Percentiles rank a stretch among this genome's conserved stretches.
Evolutionary conservation across 2,888 invertebrate species (phyloP).

Genomic region (Hermaeophaga mercurialis): DNA sequence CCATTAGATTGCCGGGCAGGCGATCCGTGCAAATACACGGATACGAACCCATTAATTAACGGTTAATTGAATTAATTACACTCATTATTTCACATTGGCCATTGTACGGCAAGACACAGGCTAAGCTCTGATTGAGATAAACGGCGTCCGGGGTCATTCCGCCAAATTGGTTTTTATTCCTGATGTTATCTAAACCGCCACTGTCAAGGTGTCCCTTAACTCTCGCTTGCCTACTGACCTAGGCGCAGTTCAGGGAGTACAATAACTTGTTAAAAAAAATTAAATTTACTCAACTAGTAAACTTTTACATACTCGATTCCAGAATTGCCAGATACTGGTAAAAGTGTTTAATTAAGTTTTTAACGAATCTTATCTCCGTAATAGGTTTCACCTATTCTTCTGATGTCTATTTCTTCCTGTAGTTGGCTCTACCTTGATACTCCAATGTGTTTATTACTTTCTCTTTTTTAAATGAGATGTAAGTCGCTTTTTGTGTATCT

Average conservation of each 20-base stretch:
- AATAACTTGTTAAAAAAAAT: no score
- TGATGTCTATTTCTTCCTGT: no score
- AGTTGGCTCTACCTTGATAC: no score
- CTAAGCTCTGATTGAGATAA: conserved; percentile 59
- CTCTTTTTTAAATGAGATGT: no score
- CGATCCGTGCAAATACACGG: conserved; percentile 57
- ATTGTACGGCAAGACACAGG: conserved; percentile 55
- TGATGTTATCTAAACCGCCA: conserved; percentile 43
- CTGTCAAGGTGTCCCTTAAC: conserved; percentile 46
- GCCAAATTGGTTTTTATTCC: conserved; percentile 58
- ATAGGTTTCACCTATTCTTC: no score
- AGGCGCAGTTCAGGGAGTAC: not conserved
- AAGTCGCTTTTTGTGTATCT: no score
- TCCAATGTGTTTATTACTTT: no score
- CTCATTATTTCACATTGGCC: conserved; percentile 59
- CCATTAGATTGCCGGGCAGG: conserved; percentile 56
- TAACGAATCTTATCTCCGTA: no score
- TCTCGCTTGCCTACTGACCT: conserved; percentile 20
- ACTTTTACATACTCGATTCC: no score
- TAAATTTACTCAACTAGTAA: no score
- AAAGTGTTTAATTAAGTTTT: no score
- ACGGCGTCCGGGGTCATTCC: conserved; percentile 56
- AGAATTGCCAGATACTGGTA: no score
- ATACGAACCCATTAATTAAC: conserved; percentile 61
- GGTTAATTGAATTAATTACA: conserved; percentile 63